Conservation (phyloP, 1,140 invertebrate species). For the Drosophila mojavensis region DNA sequence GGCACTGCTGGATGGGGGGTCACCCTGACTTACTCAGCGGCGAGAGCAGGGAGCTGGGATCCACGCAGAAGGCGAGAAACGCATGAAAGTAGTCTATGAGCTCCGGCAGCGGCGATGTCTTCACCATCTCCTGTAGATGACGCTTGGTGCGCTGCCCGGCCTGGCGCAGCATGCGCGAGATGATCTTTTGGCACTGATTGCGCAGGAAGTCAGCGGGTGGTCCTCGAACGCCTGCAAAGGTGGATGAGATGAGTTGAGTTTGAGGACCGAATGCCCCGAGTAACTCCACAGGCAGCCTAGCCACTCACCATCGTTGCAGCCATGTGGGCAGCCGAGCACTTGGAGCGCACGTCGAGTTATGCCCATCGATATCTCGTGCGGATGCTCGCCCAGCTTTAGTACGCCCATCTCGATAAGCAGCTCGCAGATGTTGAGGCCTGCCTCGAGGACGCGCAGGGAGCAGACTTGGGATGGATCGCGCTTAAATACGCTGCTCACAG, state of each 20-base stretch:
- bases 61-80: constrained; percentile 97
- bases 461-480: constrained; percentile 88
- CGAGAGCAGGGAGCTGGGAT: constrained; percentile 92
- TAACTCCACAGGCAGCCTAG: too few species aligned
- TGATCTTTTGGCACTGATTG: constrained; percentile 93
- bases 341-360: constrained; percentile 89
- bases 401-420: constrained; percentile 95
- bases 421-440: constrained; percentile 94
- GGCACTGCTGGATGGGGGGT: not conserved
- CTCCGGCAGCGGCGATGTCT: constrained; percentile 90
- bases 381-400: constrained; percentile 86
- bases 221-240: constrained; percentile 88
- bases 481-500: constrained; percentile 92
- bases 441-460: constrained; percentile 94
- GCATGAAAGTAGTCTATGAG: constrained; percentile 97
- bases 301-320: constrained; percentile 86
- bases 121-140: constrained; percentile 92
- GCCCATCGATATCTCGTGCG: constrained; percentile 85
- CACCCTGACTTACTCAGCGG: constrained; percentile 90
- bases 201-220: constrained; percentile 95
- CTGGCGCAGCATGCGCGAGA: constrained; percentile 90
- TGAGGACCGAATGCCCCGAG: not conserved
- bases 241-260: not conserved
- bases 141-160: constrained; percentile 90
- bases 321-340: constrained; percentile 96